Base-by-base conservation (phyloP, 1,140 invertebrate genomes). In the Caenorhabditis inopinata region DNA sequence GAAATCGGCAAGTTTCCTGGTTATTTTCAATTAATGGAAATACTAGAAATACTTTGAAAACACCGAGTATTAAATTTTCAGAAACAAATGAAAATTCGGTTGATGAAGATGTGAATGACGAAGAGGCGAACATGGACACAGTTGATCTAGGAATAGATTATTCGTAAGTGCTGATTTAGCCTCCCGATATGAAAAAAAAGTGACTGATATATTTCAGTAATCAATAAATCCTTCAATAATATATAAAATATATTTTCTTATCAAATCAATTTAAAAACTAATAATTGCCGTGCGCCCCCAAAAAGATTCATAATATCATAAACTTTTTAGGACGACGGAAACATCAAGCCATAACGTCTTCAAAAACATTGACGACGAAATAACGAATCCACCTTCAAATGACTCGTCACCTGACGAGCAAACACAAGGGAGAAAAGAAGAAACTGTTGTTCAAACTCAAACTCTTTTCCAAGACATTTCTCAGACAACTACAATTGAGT, bases 101-200 rank as follows among this genome's bases (percentile, higher is more conserved):
- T n/a, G 58, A 68, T 38, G 58, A 68, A 16, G 58, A 68, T 9
- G 58, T 68, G 58, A 68, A 68, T 42, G 58, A 68, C 58, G 58
- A 68, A 16, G 58, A 68, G 32, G 35, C 58, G n/a, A 68, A 68
- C 21, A 68, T 68, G 58, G 58, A 68, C 18, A 68, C 58, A 38
- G 58, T 68, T 18, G 58, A 68, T 68, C 21, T 68, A 23, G 58
- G 58, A 42, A 5, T 68, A 18, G 58, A 68, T 68, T 29, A 68
- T 68, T 7, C n/a, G 58, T 68, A 18, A 68, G 58, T 68, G 0
- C 23, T 11, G n/a, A n/a, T n/a, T n/a, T n/a, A n/a, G n/a, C n/a
- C n/a, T n/a, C n/a, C n/a, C n/a, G n/a, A n/a, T n/a, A n/a, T n/a
- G n/a, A n/a, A n/a, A n/a, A n/a, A n/a, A n/a, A n/a, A n/a, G n/a